A percentile compares a stretch with the other conserved stretches of the same genome.
phyloP scores from a whole-genome alignment of 2,113 vertebrate genomes.

The Eulacestoma nigropectus region DNA sequence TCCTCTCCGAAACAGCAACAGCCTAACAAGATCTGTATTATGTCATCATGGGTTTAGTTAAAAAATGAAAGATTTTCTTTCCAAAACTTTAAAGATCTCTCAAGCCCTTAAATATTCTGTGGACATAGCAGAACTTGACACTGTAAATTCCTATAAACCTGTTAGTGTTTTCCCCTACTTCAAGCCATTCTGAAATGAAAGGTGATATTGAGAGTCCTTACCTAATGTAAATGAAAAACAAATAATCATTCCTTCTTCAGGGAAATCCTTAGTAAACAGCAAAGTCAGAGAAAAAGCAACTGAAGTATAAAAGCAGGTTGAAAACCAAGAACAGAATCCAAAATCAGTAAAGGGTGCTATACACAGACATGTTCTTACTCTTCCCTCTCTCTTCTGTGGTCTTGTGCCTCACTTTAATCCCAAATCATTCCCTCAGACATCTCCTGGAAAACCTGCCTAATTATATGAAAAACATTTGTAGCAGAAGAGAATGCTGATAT shows the following conservation, averaged over 20 bases:
- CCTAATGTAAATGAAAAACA: background rate
- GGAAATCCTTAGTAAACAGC: background rate
- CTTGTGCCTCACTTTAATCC: background rate
- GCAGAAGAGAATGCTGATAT: background rate
- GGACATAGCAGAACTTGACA: background rate
- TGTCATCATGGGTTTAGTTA: background rate
- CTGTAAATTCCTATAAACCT: background rate
- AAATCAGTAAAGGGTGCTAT: background rate
- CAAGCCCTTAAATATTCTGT: background rate
- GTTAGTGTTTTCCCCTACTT: background rate
- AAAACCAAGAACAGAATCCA: background rate
- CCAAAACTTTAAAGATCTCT: background rate
- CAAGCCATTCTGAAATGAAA: background rate
- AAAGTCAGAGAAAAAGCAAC: background rate
- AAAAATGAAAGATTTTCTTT: background rate
- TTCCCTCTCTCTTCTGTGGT: background rate
- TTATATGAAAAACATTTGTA: background rate
- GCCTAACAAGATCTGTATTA: background rate
- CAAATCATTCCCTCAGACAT: background rate
- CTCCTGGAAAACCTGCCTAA: background rate
- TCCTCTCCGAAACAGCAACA: background rate
- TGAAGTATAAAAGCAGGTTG: background rate
- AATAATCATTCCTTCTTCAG: background rate
- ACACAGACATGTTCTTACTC: background rate
- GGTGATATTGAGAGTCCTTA: background rate